A percentile compares a stretch with the other conserved stretches of the same genome.
phyloP scores from a whole-genome alignment of 1,140 invertebrate species.

The Phortica variegata region DNA sequence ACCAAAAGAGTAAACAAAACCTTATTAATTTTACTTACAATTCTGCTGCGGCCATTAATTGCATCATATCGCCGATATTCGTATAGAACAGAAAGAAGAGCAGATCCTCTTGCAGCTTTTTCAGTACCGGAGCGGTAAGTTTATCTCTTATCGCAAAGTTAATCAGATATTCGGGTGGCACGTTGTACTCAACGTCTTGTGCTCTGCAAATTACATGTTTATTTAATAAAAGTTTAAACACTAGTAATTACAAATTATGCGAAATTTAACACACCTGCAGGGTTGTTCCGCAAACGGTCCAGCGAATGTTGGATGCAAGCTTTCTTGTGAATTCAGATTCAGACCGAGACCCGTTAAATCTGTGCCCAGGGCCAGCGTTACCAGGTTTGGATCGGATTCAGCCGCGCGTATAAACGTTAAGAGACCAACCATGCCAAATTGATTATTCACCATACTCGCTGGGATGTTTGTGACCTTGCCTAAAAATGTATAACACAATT shows the following conservation, averaged over 20 bases:
- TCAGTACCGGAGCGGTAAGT: slow-evolving; percentile 91
- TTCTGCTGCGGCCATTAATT: slow-evolving; percentile 93
- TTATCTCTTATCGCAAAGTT: slow-evolving; percentile 90
- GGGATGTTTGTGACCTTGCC: slow-evolving; percentile 97
- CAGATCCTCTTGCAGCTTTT: slow-evolving; percentile 97
- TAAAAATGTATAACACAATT: slow-evolving; percentile 41
- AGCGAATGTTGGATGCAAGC: slow-evolving; percentile 94
- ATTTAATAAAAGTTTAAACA: neutral
- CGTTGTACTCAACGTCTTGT: slow-evolving; percentile 98
- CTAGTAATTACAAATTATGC: neutral
- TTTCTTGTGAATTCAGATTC: slow-evolving; percentile 97
- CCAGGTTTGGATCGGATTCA: slow-evolving; percentile 93
- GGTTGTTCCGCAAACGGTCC: slow-evolving; percentile 97
- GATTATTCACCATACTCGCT: slow-evolving; percentile 96
- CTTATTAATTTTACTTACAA: too few relatives aligned
- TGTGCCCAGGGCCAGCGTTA: slow-evolving; percentile 92
- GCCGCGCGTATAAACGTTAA: slow-evolving; percentile 96
- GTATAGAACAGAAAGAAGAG: slow-evolving; percentile 99
- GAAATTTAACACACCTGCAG: slow-evolving; percentile 64
- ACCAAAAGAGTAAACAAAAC: slow-evolving; percentile 25
- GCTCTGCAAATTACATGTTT: slow-evolving; percentile 63
- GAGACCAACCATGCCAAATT: slow-evolving; percentile 98
- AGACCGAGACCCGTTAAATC: slow-evolving; percentile 96
- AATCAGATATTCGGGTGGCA: slow-evolving; percentile 98
- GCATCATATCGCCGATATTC: slow-evolving; percentile 95